phyloP scores from a whole-genome alignment of 2,797 vertebrate genomes.

The Philypnodon macrostomus region DNA sequence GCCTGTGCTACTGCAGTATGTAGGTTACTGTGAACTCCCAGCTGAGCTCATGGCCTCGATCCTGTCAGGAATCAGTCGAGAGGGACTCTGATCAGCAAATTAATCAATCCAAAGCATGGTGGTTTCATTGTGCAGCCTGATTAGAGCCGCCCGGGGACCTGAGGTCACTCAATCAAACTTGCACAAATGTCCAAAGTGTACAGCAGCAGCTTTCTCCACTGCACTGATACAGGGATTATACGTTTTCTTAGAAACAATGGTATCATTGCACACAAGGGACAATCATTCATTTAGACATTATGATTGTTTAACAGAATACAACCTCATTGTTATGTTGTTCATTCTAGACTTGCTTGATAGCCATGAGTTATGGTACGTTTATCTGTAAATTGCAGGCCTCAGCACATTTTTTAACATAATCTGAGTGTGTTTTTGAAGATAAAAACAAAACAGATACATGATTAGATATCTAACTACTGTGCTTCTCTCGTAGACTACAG shows the following conservation, averaged over 20 bases:
- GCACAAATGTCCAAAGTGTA: constrained; percentile 1
- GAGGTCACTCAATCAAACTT: constrained; percentile 3
- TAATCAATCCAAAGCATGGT: constrained; percentile 26
- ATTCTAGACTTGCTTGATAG: no score
- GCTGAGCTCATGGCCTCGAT: constrained; percentile 36
- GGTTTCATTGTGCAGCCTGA: constrained; percentile 24
- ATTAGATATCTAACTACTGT: not conserved
- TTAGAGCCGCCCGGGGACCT: not conserved
- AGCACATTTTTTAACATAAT: no score
- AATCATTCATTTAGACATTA: no score
- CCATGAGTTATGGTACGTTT: no score
- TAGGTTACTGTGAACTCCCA: constrained; percentile 36
- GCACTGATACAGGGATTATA: not conserved
- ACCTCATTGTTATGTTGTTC: no score
- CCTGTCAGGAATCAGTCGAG: constrained; percentile 10
- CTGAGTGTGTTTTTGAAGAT: not conserved
- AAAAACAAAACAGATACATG: not conserved
- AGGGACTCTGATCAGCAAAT: constrained; percentile 13
- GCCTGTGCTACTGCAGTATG: constrained; percentile 13
- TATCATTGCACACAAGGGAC: no score
- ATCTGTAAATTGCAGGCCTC: no score
- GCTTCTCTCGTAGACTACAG: not conserved
- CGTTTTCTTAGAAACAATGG: no score
- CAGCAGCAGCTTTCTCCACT: not conserved
- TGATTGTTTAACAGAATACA: no score